Conservation (phyloP, 2,888 invertebrate genomes). For the Sialis fuliginosa region DNA sequence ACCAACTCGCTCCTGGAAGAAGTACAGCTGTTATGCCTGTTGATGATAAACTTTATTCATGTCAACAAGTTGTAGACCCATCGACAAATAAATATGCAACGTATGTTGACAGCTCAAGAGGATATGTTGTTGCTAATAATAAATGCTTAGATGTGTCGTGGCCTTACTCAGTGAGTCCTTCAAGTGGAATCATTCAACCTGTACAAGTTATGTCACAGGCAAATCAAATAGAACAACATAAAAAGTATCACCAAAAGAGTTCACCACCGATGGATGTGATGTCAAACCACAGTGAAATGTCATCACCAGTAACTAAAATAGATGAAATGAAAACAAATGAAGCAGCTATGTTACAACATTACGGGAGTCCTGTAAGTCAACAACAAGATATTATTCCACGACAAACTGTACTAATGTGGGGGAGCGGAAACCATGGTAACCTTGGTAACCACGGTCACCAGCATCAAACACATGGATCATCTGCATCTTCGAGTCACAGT, state of each 20-base stretch:
- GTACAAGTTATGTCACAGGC: conserved; percentile 24
- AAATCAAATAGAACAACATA: conserved; percentile 16
- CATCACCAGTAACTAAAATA: conserved; percentile 25
- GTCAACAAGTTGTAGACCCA: conserved; percentile 37
- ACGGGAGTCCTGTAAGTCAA: conserved; percentile 8
- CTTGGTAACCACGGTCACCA: background rate
- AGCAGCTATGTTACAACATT: conserved; percentile 12
- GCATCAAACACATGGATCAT: conserved; percentile 16
- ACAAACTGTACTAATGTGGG: conserved; percentile 92
- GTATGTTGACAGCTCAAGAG: conserved; percentile 35
- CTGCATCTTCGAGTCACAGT: conserved; percentile 8
- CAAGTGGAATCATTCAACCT: conserved; percentile 28
- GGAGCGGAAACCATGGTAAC: conserved; percentile 25
- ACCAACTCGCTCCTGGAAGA: conserved; percentile 28
- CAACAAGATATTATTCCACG: conserved; percentile 42
- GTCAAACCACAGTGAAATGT: conserved; percentile 17
- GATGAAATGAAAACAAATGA: conserved; percentile 37
- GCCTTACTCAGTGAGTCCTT: conserved; percentile 30
- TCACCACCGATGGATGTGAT: conserved; percentile 31
- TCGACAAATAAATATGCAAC: conserved; percentile 37
- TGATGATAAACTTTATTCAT: conserved; percentile 42
- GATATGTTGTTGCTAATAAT: conserved; percentile 29
- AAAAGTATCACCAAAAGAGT: conserved; percentile 20
- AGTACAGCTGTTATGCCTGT: conserved; percentile 23
- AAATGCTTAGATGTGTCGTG: conserved; percentile 29